Conservation (phyloP, 2,888 invertebrate species). For the Hemistola chrysoprasaria region DNA sequence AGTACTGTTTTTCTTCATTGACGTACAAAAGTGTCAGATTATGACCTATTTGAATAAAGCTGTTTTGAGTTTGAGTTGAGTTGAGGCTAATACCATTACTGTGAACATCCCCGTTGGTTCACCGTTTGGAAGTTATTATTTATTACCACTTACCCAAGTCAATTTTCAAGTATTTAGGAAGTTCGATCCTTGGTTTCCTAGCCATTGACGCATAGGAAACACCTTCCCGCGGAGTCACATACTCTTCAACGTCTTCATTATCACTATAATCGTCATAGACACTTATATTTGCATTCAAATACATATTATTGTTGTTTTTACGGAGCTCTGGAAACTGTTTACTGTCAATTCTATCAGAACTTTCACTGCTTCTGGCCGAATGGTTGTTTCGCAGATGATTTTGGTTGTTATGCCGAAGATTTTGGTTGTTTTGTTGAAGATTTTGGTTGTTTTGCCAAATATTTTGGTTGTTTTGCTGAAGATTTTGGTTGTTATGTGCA, state of each 20-base stretch:
- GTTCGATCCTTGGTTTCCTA: conserved; percentile 17
- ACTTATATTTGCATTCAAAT: conserved; percentile 11
- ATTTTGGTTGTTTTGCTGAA: neutral
- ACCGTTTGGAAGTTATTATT: too few species aligned
- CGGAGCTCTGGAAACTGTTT: neutral
- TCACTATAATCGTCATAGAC: conserved; percentile 5
- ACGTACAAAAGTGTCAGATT: too few species aligned
- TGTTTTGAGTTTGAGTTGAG: too few species aligned
- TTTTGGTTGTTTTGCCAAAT: too few species aligned
- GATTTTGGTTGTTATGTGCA: neutral
- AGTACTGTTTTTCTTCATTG: too few species aligned
- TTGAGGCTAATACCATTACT: too few species aligned
- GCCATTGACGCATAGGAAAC: conserved; percentile 43
- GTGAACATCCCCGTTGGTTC: too few species aligned
- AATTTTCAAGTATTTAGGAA: conserved; percentile 31
- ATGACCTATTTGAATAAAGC: too few species aligned
- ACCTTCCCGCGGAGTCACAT: conserved; percentile 20
- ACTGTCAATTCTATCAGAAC: neutral
- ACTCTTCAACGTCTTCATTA: conserved; percentile 1
- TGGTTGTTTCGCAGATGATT: too few species aligned
- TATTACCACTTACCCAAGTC: conserved; percentile 25
- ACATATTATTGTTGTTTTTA: conserved; percentile 1
- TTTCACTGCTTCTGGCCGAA: neutral
- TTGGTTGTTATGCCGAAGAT: too few species aligned
- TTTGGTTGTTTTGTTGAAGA: too few species aligned